phyloP scores from a whole-genome alignment of 2,888 invertebrate genomes.

The Hofmannophila pseudospretella region DNA sequence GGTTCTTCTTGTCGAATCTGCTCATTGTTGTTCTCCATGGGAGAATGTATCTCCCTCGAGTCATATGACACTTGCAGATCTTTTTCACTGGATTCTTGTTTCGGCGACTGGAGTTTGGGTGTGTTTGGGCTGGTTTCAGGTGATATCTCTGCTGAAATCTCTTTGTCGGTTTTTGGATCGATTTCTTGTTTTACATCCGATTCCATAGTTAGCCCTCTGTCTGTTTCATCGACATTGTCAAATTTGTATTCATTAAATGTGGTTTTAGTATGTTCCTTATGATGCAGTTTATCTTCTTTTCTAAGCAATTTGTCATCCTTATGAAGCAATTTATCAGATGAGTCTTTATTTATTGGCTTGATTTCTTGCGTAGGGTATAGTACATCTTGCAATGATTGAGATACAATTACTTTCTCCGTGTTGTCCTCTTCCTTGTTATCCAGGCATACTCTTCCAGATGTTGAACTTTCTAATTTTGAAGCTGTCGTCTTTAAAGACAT shows the following conservation, averaged over 20 bases:
- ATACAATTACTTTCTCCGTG: constrained; percentile 7
- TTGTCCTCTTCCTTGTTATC: constrained; percentile 13
- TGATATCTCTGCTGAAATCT: not conserved
- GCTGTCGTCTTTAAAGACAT: constrained; percentile 16
- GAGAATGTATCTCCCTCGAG: not conserved
- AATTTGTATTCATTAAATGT: not conserved
- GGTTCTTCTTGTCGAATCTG: not conserved
- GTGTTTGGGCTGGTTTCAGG: constrained; percentile 4
- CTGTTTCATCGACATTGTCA: not conserved
- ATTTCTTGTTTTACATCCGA: not conserved
- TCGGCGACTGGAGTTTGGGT: not conserved
- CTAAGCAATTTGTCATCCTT: not conserved
- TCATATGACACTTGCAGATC: not conserved
- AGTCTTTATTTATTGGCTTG: constrained; percentile 38
- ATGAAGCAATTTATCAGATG: constrained; percentile 12
- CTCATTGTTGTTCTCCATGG: not conserved
- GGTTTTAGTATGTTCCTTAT: not conserved
- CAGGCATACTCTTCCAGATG: constrained; percentile 9
- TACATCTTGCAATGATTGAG: constrained; percentile 31
- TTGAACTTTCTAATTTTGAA: constrained; percentile 14
- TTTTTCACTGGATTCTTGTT: not conserved
- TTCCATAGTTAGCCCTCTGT: not conserved
- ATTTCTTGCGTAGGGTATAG: constrained; percentile 55
- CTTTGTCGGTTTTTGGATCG: not conserved
- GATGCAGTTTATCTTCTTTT: not conserved